Evolutionary conservation across 2,113 vertebrate species (phyloP), one percentile per base, ranked within the genome.

Genomic region (Zeus faber): DNA sequence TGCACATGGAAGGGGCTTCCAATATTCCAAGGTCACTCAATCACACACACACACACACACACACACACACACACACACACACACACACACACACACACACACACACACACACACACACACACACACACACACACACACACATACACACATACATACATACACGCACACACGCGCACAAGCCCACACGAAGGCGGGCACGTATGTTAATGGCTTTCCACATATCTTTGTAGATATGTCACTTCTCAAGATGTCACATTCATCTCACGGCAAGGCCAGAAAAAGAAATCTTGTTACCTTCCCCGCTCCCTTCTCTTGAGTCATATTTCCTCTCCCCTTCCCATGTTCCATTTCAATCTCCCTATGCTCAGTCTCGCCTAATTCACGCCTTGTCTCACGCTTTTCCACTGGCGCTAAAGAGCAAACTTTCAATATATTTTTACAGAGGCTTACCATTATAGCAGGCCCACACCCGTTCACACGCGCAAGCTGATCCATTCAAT

Each of bases 341-440:
- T 16, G 17, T 8, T 23, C 8, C 10, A 3, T 44, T 17, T 55
- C 17, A n/a, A 24, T 25, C 26, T 20, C 26, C 23, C 37, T 17
- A 7, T 49, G 2, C 14, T 24, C 25, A 14, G 10, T 26, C n/a
- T 29, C 22, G 14, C 10, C 8, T 4, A 10, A 3, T 21, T 13
- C 18, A 11, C 17, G 26, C 17, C 17, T 3, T 21, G 4, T 11
- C 11, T 31, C 21, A 11, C 21, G 2, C 9, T 23, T 48, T 48
- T 31, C 27, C 18, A 4, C 44, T 47, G 13, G 27, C 46, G 27
- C 24, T 24, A 25, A 26, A 6, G 14, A 26, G 46, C 23, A 48
- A 24, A 17, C 48, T 50, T 50, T 50, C 48, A 50, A 31, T 33
- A 33, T 17, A 50, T 50, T 50, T 31, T 21, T 18, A 49, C 16